Base-by-base conservation (phyloP, 2,888 invertebrate genomes). In the Cenopis cana region DNA sequence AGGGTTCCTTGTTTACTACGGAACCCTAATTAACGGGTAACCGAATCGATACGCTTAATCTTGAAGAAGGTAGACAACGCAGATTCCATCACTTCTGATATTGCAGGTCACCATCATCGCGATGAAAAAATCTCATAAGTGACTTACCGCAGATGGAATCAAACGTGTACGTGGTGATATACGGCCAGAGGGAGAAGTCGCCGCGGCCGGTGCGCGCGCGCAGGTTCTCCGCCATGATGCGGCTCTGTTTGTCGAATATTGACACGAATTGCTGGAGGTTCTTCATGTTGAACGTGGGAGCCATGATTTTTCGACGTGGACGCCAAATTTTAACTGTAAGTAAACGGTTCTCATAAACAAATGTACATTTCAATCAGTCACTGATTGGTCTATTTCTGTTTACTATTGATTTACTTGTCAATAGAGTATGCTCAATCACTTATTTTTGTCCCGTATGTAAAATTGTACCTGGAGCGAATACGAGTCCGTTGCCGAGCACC, bases 311-410 rank as follows among this genome's bases (percentile, higher is more conserved):
- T 5, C 69, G 69, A 10, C 69, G 69, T 2, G 50, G 56, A 4
- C 69, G 69, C 69, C 64, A 69, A 9, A 69, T 65, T 17, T 65
- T 69, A 14, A 50, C 69, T 65, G 54, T 6, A 17, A 46, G 8
- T 46, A n/a, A 46, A 33, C 33, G 11, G 41, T 41, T 12, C 12
- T 41, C 12, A 14, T 14, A 41, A 41, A 41, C 14, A 41, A 4
- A 41, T 0, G 0, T 4, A 14, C 14, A 5, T 14, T 5, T 1
- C 41, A 41, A 41, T 14, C 14, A 41, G 12, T 14, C 41, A 41
- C 5, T 41, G 14, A 41, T 41, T 5, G 12, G 41, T 41, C 41
- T 5, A 41, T 41, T 41, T 14, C 10, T 36, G 41, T 14, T 4
- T 24, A 24, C 24, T 24, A 4, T 1, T 24, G 4, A 24, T 24